Conservation (phyloP, 2,888 invertebrate genomes). For the Spilosoma lubricipeda region DNA sequence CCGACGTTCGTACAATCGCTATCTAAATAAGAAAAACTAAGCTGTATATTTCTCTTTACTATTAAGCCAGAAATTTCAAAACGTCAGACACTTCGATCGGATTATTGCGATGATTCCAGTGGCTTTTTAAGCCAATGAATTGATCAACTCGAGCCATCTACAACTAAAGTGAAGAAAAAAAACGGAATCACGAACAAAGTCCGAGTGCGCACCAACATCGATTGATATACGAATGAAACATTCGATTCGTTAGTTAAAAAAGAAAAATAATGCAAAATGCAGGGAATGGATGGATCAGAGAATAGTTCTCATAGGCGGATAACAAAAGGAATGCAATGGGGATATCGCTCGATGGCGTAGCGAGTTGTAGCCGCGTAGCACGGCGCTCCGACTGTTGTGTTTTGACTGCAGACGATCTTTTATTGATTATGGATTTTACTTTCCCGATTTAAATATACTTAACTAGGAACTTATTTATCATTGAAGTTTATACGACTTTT, state of each 20-base stretch:
- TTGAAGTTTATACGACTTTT: neutral
- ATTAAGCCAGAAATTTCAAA: neutral
- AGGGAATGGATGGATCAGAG: conserved; percentile 72
- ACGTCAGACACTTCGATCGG: neutral
- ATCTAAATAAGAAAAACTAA: neutral
- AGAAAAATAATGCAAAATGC: conserved; percentile 81
- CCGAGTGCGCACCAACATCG: conserved; percentile 62
- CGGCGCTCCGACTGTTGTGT: conserved; percentile 65
- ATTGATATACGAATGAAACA: conserved; percentile 74
- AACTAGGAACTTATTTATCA: conserved; percentile 9
- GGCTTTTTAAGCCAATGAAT: conserved; percentile 14
- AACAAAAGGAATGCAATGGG: conserved; percentile 80
- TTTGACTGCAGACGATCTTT: conserved; percentile 70
- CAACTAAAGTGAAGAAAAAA: conserved; percentile 23
- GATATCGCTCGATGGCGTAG: conserved; percentile 76
- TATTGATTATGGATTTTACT: conserved; percentile 57
- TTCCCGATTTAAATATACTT: conserved; percentile 21
- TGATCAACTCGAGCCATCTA: conserved; percentile 21
- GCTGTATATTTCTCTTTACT: neutral
- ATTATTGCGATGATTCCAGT: conserved; percentile 1
- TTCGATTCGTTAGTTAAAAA: conserved; percentile 81
- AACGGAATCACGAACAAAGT: conserved; percentile 45
- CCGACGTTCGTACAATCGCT: neutral
- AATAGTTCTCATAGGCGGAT: conserved; percentile 78
- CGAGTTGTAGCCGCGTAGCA: conserved; percentile 62